A percentile compares a stretch with the other conserved stretches of the same genome.
Evolutionary conservation across 2,888 invertebrate species (phyloP).

Genomic region (Caenorhabditis doughertyi): DNA sequence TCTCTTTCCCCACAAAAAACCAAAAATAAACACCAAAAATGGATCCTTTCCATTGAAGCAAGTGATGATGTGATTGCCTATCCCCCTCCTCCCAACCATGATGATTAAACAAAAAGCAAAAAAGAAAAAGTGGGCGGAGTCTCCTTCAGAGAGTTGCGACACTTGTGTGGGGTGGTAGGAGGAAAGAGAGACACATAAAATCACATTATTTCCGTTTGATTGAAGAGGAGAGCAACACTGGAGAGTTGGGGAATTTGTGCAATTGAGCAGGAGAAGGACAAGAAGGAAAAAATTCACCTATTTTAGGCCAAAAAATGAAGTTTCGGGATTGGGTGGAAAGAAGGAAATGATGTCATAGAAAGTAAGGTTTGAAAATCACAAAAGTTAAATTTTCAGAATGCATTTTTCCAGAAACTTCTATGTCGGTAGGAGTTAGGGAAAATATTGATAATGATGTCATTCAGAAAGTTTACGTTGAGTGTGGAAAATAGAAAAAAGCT

Average conservation of each 20-base stretch:
- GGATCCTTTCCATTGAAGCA: neutral
- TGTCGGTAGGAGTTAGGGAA: too few relatives aligned
- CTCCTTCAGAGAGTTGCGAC: neutral
- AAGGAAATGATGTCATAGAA: too few relatives aligned
- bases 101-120: constrained; percentile 18
- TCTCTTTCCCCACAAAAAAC: neutral
- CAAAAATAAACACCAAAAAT: neutral
- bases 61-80: constrained; percentile 24
- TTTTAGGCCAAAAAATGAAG: neutral
- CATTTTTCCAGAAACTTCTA: too few relatives aligned
- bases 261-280: constrained; percentile 5
- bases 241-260: neutral
- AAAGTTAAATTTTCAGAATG: too few relatives aligned
- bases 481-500: too few relatives aligned
- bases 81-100: neutral
- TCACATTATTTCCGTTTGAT: constrained; percentile 47
- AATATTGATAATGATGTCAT: too few relatives aligned
- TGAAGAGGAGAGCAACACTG: neutral
- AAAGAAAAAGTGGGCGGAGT: constrained; percentile 52
- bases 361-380: too few relatives aligned
- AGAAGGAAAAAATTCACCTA: neutral
- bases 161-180: neutral
- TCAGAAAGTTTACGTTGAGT: too few relatives aligned
- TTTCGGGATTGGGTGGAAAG: too few relatives aligned
- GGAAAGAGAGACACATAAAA: constrained; percentile 2